Conservation (phyloP, 1,140 invertebrate genomes). For the Drosophila teissieri region DNA sequence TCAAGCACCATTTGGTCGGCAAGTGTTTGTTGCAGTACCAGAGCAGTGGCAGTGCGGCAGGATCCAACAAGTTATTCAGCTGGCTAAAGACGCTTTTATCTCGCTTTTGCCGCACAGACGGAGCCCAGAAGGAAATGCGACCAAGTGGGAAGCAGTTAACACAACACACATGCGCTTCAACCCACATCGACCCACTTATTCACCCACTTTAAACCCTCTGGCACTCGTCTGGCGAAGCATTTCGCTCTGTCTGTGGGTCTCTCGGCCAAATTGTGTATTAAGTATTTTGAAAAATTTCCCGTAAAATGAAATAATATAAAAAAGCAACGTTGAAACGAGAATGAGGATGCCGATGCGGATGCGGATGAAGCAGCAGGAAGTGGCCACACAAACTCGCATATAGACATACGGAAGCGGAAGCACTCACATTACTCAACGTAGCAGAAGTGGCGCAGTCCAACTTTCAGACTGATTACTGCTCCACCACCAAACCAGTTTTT, state of each 20-base stretch:
- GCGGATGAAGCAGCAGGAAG: conserved; percentile 86
- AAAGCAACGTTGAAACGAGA: conserved; percentile 22
- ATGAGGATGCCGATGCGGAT: not conserved
- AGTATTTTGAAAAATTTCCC: conserved; percentile 72
- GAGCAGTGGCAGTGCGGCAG: not conserved
- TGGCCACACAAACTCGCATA: conserved; percentile 36
- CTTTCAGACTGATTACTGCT: conserved; percentile 26
- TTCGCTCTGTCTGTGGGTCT: conserved; percentile 28
- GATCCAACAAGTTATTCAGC: conserved; percentile 56
- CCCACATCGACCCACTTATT: conserved; percentile 1
- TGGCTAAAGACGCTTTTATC: conserved; percentile 62
- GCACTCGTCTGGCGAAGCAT: conserved; percentile 35
- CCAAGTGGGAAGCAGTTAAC: conserved; percentile 60
- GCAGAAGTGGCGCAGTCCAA: conserved; percentile 45
- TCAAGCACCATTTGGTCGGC: conserved; percentile 60
- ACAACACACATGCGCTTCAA: conserved; percentile 53
- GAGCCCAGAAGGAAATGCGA: conserved; percentile 32
- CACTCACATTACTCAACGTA: conserved; percentile 73
- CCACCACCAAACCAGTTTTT: conserved; percentile 10
- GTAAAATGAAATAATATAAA: conserved; percentile 23
- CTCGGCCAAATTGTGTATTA: conserved; percentile 74
- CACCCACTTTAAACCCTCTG: not conserved
- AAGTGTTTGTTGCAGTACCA: conserved; percentile 38
- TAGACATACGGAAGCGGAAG: conserved; percentile 66
- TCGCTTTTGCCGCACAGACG: conserved; percentile 47